Evolutionary conservation across 2,113 vertebrate species (phyloP), one percentile per base, ranked within the genome.

Genomic region (Cyprinodon variegatus): DNA sequence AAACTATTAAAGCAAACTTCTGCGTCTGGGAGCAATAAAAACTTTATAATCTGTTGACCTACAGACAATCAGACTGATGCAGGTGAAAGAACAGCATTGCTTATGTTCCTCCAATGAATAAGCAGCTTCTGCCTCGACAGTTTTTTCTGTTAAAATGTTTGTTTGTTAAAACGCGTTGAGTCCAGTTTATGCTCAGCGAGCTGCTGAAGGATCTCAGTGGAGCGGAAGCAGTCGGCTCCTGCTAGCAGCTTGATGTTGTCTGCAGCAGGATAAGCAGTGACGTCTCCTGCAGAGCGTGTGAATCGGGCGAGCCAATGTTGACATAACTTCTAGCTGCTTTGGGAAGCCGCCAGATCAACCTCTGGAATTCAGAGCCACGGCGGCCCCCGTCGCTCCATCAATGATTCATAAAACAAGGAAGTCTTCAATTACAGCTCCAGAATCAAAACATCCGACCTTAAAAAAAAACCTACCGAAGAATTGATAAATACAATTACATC

Each of bases 201-300:
- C 43, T 64, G 40, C 38, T 38, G 11, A 3, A 68, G 68, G 62
- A 39, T 72, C 73, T 64, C 22, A 70, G 38, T 59, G 50, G 4
- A 29, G n/a, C 9, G 38, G 48, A 63, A 72, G 68, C n/a, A 65
- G 72, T 61, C 72, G 80, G 66, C 65, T 65, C 48, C 41, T 60
- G 67, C 41, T 78, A 70, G 70, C 82, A 74, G 84, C 80, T 85
- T 71, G 72, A 75, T 67, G 82, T 74, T 82, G 82, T 75, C 68
- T 86, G 76, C 84, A 76, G 71, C 74, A 66, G 81, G 69, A 81
- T 53, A 53, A 60, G 74, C 71, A 63, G 83, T 74, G 77, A 73
- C 46, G 61, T 83, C 77, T 90, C 88, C 89, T 72, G 67, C 82
- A 72, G 89, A 67, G 86, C 8, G 45, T 74, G 79, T 20, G 78